Evolutionary conservation across 2,113 vertebrate genomes (phyloP).

Genomic region (Felis catus): F.catus_Fca126_mat1.0 CM031414.1:13132501-13133000

Average conservation of each 20-base stretch:
- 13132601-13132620: not conserved
- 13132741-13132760: not conserved
- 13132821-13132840: not conserved
- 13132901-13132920: not conserved
- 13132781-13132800: not conserved
- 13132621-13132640: too few relatives aligned
- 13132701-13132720: not conserved
- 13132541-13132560: not conserved
- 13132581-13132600: not conserved
- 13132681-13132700: not conserved
- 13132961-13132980: too few relatives aligned
- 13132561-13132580: not conserved
- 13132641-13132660: not conserved
- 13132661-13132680: not conserved
- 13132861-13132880: not conserved
- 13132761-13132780: not conserved
- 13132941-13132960: not conserved
- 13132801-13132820: too few relatives aligned
- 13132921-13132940: not conserved
- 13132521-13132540: not conserved
- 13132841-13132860: not conserved
- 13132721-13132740: not conserved
- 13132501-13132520: not conserved
- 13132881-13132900: fast-evolving
- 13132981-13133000: too few relatives aligned